phyloP scores from a whole-genome alignment of 2,113 vertebrate species.

The Vombatus ursinus region DNA sequence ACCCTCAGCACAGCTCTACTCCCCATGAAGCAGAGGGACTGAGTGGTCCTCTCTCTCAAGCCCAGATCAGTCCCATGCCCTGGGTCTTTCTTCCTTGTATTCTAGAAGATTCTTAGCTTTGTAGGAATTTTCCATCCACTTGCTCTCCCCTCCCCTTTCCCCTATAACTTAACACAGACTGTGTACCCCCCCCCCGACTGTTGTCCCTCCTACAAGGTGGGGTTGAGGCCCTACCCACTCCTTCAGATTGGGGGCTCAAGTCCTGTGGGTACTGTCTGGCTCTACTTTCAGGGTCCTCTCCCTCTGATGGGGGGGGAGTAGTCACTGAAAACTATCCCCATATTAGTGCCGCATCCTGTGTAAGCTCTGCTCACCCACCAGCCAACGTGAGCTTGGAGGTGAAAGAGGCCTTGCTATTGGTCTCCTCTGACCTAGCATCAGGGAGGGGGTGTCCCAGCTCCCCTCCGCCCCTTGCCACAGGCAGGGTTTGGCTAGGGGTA shows the following conservation, averaged over 20 bases:
- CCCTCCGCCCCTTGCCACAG: constrained; percentile 53
- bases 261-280: not conserved
- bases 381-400: not conserved
- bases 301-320: not conserved
- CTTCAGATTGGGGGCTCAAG: not conserved
- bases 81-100: not conserved
- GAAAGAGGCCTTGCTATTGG: not conserved
- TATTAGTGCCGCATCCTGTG: not conserved
- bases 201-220: not conserved
- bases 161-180: not conserved
- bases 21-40: not conserved
- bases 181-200: not conserved
- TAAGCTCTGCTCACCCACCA: not conserved
- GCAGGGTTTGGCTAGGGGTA: constrained; percentile 69
- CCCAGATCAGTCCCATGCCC: not conserved
- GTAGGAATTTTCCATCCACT: not conserved
- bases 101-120: not conserved
- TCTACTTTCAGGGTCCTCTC: not conserved
- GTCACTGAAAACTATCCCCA: not conserved
- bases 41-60: not conserved
- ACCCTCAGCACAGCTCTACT: too few relatives aligned
- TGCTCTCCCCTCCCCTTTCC: too few relatives aligned
- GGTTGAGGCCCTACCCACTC: not conserved
- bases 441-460: not conserved
- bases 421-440: not conserved